Conservation (phyloP, 1,140 invertebrate genomes). For the Megathymus violae region DNA sequence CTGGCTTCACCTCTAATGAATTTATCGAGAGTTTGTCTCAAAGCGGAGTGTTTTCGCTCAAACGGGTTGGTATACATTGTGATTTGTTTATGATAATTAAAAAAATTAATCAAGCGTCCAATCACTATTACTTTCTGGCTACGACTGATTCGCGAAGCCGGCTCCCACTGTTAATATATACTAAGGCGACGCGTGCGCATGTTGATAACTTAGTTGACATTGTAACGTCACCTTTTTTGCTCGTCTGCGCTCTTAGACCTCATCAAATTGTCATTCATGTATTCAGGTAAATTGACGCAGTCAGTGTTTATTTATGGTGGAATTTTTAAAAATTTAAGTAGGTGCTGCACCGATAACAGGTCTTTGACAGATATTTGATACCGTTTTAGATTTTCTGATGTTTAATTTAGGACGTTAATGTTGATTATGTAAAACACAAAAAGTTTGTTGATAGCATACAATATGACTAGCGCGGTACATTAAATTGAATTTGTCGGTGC, state of each 20-base stretch:
- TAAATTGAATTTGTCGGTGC: too few species aligned
- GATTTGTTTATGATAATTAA: slow-evolving; percentile 23
- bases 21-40: slow-evolving; percentile 71
- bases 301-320: not conserved
- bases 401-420: too few species aligned
- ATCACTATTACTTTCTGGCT: slow-evolving; percentile 42
- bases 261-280: slow-evolving; percentile 16
- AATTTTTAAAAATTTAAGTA: not conserved
- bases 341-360: slow-evolving; percentile 24
- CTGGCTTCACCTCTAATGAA: slow-evolving; percentile 64
- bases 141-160: slow-evolving; percentile 45
- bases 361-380: slow-evolving; percentile 30
- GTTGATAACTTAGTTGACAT: slow-evolving; percentile 24
- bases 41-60: slow-evolving; percentile 74
- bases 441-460: too few species aligned
- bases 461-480: too few species aligned
- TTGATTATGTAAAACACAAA: too few species aligned
- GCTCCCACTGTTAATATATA: slow-evolving; percentile 54
- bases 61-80: slow-evolving; percentile 79
- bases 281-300: slow-evolving; percentile 21
- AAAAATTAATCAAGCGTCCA: slow-evolving; percentile 45
- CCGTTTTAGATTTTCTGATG: slow-evolving; percentile 29
- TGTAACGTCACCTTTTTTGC: slow-evolving; percentile 46
- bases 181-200: slow-evolving; percentile 44
- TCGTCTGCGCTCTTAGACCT: slow-evolving; percentile 30